Percentiles rank a stretch among this genome's conserved stretches.
Conservation (phyloP, 2,888 invertebrate species). For the Hemaris fuciformis region DNA sequence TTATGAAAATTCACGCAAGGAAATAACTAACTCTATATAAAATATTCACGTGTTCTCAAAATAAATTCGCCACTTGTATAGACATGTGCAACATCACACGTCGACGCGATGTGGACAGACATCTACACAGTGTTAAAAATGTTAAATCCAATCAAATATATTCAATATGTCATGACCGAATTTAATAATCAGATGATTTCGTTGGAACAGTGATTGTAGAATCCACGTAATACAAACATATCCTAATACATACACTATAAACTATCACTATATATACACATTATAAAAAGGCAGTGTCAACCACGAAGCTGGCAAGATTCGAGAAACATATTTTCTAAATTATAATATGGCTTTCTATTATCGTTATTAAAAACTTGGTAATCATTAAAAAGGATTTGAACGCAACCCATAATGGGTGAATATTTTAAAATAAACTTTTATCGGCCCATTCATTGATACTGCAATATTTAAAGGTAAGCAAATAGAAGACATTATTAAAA, state of each 20-base stretch:
- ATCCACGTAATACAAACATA: neutral
- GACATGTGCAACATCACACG: constrained; percentile 78
- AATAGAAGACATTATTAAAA: constrained; percentile 54
- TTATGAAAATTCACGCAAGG: neutral
- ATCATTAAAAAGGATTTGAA: neutral
- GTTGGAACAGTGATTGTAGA: neutral
- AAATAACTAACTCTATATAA: neutral
- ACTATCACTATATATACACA: constrained; percentile 71
- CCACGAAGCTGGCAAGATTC: constrained; percentile 79
- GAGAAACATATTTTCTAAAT: constrained; percentile 73
- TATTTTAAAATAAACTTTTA: neutral
- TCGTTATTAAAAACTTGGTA: constrained; percentile 31
- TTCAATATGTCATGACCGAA: constrained; percentile 1
- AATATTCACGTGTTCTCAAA: constrained; percentile 27
- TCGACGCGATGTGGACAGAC: constrained; percentile 72
- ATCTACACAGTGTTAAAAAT: constrained; percentile 61
- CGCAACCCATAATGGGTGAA: neutral
- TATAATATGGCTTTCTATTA: constrained; percentile 77
- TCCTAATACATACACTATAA: constrained; percentile 31
- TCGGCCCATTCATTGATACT: neutral
- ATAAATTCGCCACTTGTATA: constrained; percentile 56
- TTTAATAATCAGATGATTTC: constrained; percentile 7
- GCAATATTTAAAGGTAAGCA: constrained; percentile 15
- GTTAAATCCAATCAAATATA: constrained; percentile 12
- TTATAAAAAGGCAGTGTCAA: constrained; percentile 73